Conservation (phyloP, 2,888 invertebrate species). For the Ennomos fuscantarius region DNA sequence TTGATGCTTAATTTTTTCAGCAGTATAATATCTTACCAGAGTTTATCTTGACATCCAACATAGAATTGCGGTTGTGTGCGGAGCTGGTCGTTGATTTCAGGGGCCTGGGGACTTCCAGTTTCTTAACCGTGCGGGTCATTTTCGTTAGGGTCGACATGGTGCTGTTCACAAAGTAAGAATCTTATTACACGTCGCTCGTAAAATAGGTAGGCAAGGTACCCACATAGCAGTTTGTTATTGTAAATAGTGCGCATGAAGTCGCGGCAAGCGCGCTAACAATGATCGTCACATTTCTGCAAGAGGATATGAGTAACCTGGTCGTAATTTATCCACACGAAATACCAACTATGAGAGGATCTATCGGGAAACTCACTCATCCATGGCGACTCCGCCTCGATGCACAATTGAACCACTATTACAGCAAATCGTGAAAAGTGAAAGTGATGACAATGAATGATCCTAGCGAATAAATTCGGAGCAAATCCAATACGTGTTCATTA, state of each 20-base stretch:
- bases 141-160: slow-evolving; percentile 86
- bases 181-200: slow-evolving; percentile 5
- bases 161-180: slow-evolving; percentile 53
- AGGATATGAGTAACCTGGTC: slow-evolving; percentile 74
- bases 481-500: slow-evolving; percentile 84
- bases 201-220: neutral
- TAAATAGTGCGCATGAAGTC: slow-evolving; percentile 30
- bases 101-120: slow-evolving; percentile 90
- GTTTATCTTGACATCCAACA: slow-evolving; percentile 82
- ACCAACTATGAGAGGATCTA: slow-evolving; percentile 58
- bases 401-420: slow-evolving; percentile 73
- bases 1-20: too few species aligned
- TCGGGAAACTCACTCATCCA: slow-evolving; percentile 82
- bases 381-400: slow-evolving; percentile 72
- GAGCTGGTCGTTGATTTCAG: slow-evolving; percentile 87
- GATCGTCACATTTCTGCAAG: slow-evolving; percentile 62
- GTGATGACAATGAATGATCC: slow-evolving; percentile 84
- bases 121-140: slow-evolving; percentile 89
- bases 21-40: slow-evolving; percentile 64
- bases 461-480: slow-evolving; percentile 83
- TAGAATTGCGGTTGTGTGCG: slow-evolving; percentile 80
- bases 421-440: slow-evolving; percentile 83
- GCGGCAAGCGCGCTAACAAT: slow-evolving; percentile 46
- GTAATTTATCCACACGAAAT: slow-evolving; percentile 66
- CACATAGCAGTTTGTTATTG: slow-evolving; percentile 13